Percentiles rank a stretch among this genome's conserved stretches.
Evolutionary conservation across 2,797 vertebrate genomes (phyloP).

Genomic region (Loris lydekkerianus): DNA sequence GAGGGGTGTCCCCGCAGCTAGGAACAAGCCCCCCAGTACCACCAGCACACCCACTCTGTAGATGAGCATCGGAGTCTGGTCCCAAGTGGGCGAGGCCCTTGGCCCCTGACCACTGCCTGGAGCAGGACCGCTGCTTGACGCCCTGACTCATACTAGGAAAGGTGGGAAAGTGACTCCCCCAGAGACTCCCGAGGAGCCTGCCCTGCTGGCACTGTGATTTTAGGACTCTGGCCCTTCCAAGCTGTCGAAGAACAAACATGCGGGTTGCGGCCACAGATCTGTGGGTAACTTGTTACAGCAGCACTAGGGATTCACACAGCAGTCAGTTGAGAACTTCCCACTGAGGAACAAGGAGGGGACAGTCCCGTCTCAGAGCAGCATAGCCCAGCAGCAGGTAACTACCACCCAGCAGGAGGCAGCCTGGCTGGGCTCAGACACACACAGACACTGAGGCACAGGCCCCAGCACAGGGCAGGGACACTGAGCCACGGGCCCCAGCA

Average conservation of each 20-base stretch:
- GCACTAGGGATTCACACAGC: neutral
- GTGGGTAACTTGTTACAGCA: accelerated
- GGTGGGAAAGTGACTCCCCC: neutral
- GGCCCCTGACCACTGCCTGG: neutral
- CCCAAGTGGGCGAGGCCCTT: neutral
- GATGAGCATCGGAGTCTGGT: neutral
- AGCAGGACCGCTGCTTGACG: neutral
- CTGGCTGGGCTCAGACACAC: neutral
- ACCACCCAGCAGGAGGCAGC: neutral
- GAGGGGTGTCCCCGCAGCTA: too few relatives aligned
- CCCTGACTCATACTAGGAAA: accelerated
- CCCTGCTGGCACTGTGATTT: accelerated
- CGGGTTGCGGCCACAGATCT: too few relatives aligned
- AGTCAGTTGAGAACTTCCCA: accelerated
- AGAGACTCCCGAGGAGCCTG: neutral
- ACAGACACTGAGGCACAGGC: too few relatives aligned
- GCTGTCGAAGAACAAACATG: neutral
- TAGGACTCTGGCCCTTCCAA: too few relatives aligned
- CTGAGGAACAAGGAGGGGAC: accelerated
- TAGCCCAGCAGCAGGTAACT: neutral
- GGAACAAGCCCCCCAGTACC: neutral
- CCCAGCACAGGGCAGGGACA: too few relatives aligned
- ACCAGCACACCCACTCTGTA: neutral
- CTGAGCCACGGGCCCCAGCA: neutral
- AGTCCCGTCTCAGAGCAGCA: neutral